Conservation (phyloP, 1,140 invertebrate species). For the Drosophila simulans region DNA sequence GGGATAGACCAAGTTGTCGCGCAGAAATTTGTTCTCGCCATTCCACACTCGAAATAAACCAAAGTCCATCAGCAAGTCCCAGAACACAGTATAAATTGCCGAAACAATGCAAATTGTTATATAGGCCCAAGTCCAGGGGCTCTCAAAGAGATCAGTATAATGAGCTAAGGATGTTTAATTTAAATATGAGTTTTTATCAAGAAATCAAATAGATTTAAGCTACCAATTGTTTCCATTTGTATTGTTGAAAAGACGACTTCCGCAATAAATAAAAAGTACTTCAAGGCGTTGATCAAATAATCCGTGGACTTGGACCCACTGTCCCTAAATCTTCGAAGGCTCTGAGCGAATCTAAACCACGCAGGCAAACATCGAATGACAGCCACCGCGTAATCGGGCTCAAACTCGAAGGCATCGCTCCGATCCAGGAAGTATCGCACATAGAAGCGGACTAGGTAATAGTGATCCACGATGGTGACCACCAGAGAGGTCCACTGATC, state of each 20-base stretch:
- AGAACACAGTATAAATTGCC: slow-evolving; percentile 93
- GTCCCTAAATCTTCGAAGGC: slow-evolving; percentile 89
- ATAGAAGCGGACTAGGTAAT: slow-evolving; percentile 80
- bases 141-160: slow-evolving; percentile 87
- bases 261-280: slow-evolving; percentile 92
- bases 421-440: slow-evolving; percentile 27
- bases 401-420: slow-evolving; percentile 22
- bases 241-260: slow-evolving; percentile 87
- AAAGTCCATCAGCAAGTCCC: slow-evolving; percentile 99
- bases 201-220: too few species aligned
- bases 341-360: slow-evolving; percentile 94
- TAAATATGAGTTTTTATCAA: too few species aligned
- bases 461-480: slow-evolving; percentile 91
- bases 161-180: slow-evolving; percentile 83
- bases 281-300: slow-evolving; percentile 92
- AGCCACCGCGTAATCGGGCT: slow-evolving; percentile 70
- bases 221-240: slow-evolving; percentile 32
- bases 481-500: slow-evolving; percentile 95
- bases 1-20: slow-evolving; percentile 90
- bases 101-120: slow-evolving; percentile 88
- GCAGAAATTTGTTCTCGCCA: slow-evolving; percentile 90
- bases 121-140: slow-evolving; percentile 92
- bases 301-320: slow-evolving; percentile 87
- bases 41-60: slow-evolving; percentile 94
- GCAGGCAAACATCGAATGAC: slow-evolving; percentile 91